These are phyloP conservation scores for Drosophila subquinaria DNA, from an alignment of 2,888 invertebrate species.

Conservation along the genomic window DNA sequence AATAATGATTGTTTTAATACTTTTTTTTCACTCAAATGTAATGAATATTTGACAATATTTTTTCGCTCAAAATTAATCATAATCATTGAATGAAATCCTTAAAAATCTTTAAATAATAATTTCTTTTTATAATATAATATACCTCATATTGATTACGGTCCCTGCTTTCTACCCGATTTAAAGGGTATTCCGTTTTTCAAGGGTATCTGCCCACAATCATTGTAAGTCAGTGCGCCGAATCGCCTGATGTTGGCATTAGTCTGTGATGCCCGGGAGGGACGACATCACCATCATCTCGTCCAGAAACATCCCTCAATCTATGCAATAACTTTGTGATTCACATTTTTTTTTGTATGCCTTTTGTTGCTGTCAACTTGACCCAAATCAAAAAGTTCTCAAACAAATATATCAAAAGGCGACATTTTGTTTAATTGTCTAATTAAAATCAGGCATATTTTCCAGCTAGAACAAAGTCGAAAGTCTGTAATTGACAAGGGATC, in stretches of 20 bases:
- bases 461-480: slow-evolving; percentile 8
- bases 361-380: slow-evolving; percentile 61
- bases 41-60: too few relatives aligned
- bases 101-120: too few relatives aligned
- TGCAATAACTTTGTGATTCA: slow-evolving; percentile 31
- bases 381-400: slow-evolving; percentile 52
- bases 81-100: too few relatives aligned
- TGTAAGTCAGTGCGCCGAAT: slow-evolving; percentile 45
- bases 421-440: slow-evolving; percentile 52
- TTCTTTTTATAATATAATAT: too few relatives aligned
- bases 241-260: slow-evolving; percentile 16
- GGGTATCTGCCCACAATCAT: slow-evolving; percentile 1
- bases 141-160: too few relatives aligned
- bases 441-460: slow-evolving; percentile 32
- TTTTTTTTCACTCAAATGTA: too few relatives aligned
- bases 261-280: slow-evolving; percentile 13
- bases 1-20: too few relatives aligned
- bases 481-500: slow-evolving; percentile 41
- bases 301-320: slow-evolving; percentile 3
- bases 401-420: slow-evolving; percentile 33
- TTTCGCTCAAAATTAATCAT: too few relatives aligned
- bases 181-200: neutral
- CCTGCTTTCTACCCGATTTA: neutral
- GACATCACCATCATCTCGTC: neutral
- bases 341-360: slow-evolving; percentile 2